These are phyloP conservation scores for Mystacornis crossleyi DNA, from an alignment of 2,113 vertebrate species.

Conservation along the genomic window DNA sequence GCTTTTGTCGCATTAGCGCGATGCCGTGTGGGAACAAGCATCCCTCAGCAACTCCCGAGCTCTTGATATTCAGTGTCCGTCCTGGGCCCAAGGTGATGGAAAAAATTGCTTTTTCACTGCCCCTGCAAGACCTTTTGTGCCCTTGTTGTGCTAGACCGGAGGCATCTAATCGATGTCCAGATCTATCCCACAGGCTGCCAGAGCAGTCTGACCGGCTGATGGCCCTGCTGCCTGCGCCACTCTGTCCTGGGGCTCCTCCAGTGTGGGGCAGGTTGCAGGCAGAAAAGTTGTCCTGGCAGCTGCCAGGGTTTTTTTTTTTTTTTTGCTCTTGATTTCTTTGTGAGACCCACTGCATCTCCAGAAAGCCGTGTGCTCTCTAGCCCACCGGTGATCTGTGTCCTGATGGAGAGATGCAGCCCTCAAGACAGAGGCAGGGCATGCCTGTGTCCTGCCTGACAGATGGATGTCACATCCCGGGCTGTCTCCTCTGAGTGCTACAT, in stretches of 20 bases:
- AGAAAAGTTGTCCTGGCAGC: not conserved
- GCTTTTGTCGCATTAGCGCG: rapidly evolving
- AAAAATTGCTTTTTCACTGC: constrained; percentile 20
- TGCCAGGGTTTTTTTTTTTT: rapidly evolving
- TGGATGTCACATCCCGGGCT: not conserved
- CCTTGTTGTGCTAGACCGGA: not conserved
- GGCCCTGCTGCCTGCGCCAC: not conserved
- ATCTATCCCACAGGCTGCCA: not conserved
- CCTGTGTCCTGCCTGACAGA: not conserved
- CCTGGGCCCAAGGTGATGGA: not conserved
- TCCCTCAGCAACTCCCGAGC: not conserved
- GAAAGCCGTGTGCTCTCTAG: rapidly evolving
- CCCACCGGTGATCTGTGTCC: rapidly evolving
- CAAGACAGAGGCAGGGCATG: not conserved
- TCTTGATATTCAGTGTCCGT: rapidly evolving
- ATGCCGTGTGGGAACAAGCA: not conserved
- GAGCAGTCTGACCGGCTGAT: not conserved
- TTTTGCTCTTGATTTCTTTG: not conserved
- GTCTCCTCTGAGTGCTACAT: not conserved
- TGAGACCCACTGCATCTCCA: not conserved
- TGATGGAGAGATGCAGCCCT: not conserved
- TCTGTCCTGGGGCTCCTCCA: not conserved
- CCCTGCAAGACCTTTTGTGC: not conserved
- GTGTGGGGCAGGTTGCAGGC: not conserved
- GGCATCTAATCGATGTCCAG: not conserved